Conservation (phyloP, 1,140 invertebrate genomes). For the Pogonus chalceus region DNA sequence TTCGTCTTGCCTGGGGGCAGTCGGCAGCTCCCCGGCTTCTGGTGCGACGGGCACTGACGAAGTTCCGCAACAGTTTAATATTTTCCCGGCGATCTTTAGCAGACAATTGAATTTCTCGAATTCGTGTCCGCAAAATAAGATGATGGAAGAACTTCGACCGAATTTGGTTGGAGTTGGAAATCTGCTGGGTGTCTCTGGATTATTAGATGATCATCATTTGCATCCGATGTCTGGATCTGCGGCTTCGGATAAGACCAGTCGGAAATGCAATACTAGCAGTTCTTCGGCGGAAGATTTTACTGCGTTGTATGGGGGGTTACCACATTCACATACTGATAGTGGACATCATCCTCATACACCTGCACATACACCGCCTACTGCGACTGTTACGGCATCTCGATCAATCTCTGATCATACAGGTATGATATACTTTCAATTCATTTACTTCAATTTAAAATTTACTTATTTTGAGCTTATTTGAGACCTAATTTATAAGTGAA, state of each 20-base stretch:
- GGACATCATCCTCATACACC: slow-evolving; percentile 43
- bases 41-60: slow-evolving; percentile 39
- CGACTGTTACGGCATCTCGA: slow-evolving; percentile 34
- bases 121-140: slow-evolving; percentile 54
- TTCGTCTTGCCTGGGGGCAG: slow-evolving; percentile 33
- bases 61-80: slow-evolving; percentile 70
- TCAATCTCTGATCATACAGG: slow-evolving; percentile 49
- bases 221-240: slow-evolving; percentile 39
- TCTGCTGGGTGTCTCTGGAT: slow-evolving; percentile 59
- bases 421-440: slow-evolving; percentile 24
- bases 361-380: slow-evolving; percentile 46
- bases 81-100: slow-evolving; percentile 80
- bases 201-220: slow-evolving; percentile 66
- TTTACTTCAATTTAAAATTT: no score
- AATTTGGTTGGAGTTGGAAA: slow-evolving; percentile 66
- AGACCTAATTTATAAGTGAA: no score
- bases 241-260: slow-evolving; percentile 42
- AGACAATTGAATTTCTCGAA: slow-evolving; percentile 72
- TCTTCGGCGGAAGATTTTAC: slow-evolving; percentile 73
- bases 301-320: slow-evolving; percentile 54
- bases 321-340: slow-evolving; percentile 36
- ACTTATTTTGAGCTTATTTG: no score
- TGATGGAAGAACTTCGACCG: slow-evolving; percentile 75
- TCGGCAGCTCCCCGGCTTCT: slow-evolving; percentile 33
- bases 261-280: slow-evolving; percentile 64